Conservation (phyloP, 1,140 invertebrate species). For the Macrosteles quadrilineatus region DNA sequence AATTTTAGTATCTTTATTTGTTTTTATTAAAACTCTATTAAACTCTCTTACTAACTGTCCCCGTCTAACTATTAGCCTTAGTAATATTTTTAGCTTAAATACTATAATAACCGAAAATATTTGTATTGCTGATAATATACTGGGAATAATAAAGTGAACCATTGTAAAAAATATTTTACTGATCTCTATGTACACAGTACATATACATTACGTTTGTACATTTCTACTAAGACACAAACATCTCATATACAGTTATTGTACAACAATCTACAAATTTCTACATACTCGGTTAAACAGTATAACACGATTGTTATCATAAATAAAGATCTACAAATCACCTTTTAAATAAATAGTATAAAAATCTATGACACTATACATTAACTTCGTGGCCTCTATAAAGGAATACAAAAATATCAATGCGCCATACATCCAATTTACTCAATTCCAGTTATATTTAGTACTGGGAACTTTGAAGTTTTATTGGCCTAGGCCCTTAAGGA, state of each 20-base stretch:
- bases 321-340: constrained; percentile 13
- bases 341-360: constrained; percentile 16
- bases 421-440: no score
- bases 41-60: no score
- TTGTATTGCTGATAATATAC: no score
- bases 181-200: constrained; percentile 17
- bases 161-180: constrained; percentile 19
- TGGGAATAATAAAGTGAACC: neutral
- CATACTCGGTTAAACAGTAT: neutral
- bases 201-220: constrained; percentile 20
- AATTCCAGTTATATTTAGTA: no score
- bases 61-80: no score
- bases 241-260: constrained; percentile 17
- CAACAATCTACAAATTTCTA: constrained; percentile 23
- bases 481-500: no score
- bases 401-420: constrained; percentile 11
- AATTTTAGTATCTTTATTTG: no score
- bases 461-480: no score
- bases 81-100: no score
- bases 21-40: no score
- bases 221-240: constrained; percentile 22
- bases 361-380: constrained; percentile 11
- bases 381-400: neutral
- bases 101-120: no score
- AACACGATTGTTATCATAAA: constrained; percentile 14